Percentiles rank a stretch among this genome's conserved stretches.
phyloP scores from a whole-genome alignment of 2,113 vertebrate species.

The Chloroceryle aenea region DNA sequence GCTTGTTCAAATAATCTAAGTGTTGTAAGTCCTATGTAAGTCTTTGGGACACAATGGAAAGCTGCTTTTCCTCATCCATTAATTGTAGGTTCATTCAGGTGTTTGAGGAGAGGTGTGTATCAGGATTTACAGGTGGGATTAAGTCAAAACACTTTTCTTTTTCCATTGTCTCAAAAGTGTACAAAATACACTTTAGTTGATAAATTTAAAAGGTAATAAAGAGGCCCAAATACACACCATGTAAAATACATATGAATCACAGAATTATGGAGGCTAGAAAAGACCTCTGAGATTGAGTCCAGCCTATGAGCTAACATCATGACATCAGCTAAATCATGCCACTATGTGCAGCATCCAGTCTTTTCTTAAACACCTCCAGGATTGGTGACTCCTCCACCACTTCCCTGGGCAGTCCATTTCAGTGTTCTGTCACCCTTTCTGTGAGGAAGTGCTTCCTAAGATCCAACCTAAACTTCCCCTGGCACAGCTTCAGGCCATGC shows the following conservation, averaged over 20 bases:
- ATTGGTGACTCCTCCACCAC: no score
- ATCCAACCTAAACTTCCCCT: no score
- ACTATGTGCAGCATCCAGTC: no score
- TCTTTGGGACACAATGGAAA: not conserved
- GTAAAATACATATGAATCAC: not conserved
- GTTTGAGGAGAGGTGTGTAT: not conserved
- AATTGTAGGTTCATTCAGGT: accelerated
- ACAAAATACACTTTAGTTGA: not conserved
- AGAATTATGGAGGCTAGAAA: no score
- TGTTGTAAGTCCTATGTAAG: accelerated
- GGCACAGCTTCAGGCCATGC: no score
- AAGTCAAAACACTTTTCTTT: not conserved
- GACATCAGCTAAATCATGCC: no score
- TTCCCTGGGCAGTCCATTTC: no score
- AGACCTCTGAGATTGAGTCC: no score
- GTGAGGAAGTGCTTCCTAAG: no score
- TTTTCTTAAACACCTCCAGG: no score
- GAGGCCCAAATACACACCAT: not conserved
- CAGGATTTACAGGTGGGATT: not conserved
- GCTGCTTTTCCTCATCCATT: not conserved
- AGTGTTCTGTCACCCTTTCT: no score
- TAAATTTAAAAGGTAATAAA: not conserved
- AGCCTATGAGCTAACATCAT: no score
- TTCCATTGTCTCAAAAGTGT: not conserved
- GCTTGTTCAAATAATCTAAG: not conserved